Conservation (phyloP, 2,797 vertebrate genomes). For the Pipistrellus nathusii region DNA sequence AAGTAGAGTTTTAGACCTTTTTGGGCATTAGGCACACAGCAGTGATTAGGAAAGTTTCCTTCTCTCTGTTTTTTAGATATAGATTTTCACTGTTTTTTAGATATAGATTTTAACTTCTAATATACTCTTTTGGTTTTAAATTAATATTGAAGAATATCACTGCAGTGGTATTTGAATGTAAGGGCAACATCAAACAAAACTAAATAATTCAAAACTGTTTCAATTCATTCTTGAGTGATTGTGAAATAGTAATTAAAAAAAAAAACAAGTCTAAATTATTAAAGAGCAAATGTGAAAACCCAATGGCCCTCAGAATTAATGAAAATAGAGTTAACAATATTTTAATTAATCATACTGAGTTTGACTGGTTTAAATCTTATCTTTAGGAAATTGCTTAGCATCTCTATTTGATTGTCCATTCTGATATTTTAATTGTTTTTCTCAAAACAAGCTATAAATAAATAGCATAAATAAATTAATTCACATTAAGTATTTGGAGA, state of each 20-base stretch:
- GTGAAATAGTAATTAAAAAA: background rate
- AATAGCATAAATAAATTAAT: background rate
- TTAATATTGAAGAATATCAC: background rate
- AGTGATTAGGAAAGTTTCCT: background rate
- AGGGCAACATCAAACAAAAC: background rate
- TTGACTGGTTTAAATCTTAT: background rate
- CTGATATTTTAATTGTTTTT: background rate
- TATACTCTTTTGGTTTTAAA: background rate
- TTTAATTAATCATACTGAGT: background rate
- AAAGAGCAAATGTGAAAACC: background rate
- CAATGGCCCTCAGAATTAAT: background rate
- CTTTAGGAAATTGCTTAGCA: background rate
- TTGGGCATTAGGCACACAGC: background rate
- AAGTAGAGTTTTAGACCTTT: background rate
- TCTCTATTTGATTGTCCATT: background rate
- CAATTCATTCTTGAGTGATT: background rate
- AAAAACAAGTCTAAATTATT: background rate
- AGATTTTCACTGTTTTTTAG: background rate
- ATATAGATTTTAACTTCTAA: background rate
- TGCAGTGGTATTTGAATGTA: background rate
- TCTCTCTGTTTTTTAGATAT: background rate
- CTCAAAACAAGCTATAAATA: background rate
- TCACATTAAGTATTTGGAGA: slow-evolving; percentile 9
- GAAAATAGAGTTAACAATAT: background rate
- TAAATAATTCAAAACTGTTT: background rate